phyloP scores from a whole-genome alignment of 1,140 invertebrate genomes.

The Adoxophyes honmai region DNA sequence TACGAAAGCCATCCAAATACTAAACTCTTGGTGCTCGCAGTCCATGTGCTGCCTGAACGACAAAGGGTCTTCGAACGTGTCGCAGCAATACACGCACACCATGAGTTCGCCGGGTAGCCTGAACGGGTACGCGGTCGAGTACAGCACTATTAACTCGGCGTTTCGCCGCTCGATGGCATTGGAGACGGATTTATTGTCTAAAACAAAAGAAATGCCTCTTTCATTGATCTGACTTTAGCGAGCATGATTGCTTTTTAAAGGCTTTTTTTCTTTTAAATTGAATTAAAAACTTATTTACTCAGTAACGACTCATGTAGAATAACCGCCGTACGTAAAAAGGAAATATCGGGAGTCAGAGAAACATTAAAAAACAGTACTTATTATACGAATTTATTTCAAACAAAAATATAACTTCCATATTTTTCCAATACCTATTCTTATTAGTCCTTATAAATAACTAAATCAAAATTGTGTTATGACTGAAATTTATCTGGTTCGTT shows the following conservation, averaged over 20 bases:
- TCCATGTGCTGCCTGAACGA: constrained; percentile 44
- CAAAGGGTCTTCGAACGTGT: constrained; percentile 43
- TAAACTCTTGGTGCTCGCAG: constrained; percentile 37
- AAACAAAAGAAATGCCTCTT: constrained; percentile 55
- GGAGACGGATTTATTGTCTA: constrained; percentile 41
- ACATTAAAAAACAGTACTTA: background rate
- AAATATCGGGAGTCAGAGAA: background rate
- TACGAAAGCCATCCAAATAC: constrained; percentile 47
- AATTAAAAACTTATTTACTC: no score
- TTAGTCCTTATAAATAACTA: no score
- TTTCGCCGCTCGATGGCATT: constrained; percentile 47
- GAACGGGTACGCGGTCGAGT: constrained; percentile 57
- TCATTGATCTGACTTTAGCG: constrained; percentile 5
- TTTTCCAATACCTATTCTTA: no score
- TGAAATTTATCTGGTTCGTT: no score
- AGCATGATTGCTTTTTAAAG: no score
- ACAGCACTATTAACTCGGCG: constrained; percentile 54
- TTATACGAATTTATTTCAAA: background rate
- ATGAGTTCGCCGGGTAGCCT: constrained; percentile 44
- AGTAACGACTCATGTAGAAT: no score
- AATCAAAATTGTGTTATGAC: no score
- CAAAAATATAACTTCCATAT: background rate
- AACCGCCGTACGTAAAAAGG: no score
- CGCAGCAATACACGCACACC: constrained; percentile 59
- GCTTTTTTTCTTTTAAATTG: no score